A percentile compares a stretch with the other conserved stretches of the same genome.
These are phyloP conservation scores for Ophion ventricosus DNA, from an alignment of 2,888 invertebrate species.

Conservation along the genomic window DNA sequence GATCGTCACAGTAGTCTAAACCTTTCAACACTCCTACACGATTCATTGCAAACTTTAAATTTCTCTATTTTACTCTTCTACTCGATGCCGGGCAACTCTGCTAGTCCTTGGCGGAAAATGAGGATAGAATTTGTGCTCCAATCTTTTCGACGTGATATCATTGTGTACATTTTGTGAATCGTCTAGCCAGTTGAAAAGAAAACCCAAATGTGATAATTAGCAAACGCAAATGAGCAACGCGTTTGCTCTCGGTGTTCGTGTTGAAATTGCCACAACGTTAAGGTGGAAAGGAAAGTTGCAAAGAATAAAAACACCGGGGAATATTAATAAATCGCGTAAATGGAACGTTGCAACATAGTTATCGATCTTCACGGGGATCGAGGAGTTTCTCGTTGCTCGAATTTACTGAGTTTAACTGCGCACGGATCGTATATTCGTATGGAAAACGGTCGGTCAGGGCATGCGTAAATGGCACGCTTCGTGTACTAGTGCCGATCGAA, in stretches of 20 bases:
- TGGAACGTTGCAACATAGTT: slow-evolving; percentile 24
- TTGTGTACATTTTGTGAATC: too few species aligned
- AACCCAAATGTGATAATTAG: background rate
- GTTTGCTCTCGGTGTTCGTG: background rate
- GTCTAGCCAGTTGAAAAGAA: background rate
- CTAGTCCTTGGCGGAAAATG: too few species aligned
- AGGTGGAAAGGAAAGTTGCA: background rate
- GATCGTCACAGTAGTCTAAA: too few species aligned
- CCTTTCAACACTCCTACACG: too few species aligned
- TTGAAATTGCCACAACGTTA: background rate
- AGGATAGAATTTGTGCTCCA: too few species aligned
- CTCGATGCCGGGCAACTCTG: too few species aligned
- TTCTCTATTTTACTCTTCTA: too few species aligned
- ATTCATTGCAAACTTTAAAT: too few species aligned
- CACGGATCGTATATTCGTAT: slow-evolving; percentile 43
- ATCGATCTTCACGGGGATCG: slow-evolving; percentile 34
- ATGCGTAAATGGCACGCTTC: slow-evolving; percentile 79
- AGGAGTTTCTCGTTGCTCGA: slow-evolving; percentile 36
- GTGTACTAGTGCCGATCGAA: slow-evolving; percentile 72
- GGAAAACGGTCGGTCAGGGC: slow-evolving; percentile 68
- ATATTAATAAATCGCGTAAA: slow-evolving; percentile 30
- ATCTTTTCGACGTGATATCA: too few species aligned
- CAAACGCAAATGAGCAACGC: background rate
- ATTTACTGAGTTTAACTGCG: slow-evolving; percentile 38
- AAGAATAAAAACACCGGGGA: slow-evolving; percentile 5